Conservation (phyloP, 2,797 vertebrate species). For the Malurus splendens region DNA sequence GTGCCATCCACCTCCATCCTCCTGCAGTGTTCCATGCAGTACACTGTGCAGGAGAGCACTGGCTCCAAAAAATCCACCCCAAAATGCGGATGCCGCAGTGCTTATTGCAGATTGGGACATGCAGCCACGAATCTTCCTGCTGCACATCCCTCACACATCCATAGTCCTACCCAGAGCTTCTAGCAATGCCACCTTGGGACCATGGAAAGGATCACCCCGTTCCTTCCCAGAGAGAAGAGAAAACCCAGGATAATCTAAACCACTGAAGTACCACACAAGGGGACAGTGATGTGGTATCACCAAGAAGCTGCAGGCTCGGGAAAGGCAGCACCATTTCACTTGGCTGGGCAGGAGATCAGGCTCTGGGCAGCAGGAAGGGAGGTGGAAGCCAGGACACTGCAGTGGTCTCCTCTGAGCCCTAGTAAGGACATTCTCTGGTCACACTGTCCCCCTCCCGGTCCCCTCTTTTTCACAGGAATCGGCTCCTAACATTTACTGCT, state of each 20-base stretch:
- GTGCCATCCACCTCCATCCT: not conserved
- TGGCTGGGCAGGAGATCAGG: not conserved
- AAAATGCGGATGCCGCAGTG: rapidly evolving
- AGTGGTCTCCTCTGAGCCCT: not conserved
- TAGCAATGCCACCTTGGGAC: not conserved
- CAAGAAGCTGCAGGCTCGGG: not conserved
- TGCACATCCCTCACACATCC: no score
- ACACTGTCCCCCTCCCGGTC: not conserved
- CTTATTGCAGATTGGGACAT: not conserved
- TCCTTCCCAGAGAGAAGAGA: not conserved
- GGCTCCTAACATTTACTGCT: not conserved
- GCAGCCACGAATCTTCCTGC: not conserved
- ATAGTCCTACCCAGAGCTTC: not conserved
- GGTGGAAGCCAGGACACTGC: not conserved
- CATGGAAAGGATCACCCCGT: not conserved
- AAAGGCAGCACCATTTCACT: not conserved
- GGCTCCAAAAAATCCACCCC: not conserved
- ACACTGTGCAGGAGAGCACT: rapidly evolving
- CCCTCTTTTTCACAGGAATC: not conserved
- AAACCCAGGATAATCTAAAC: not conserved
- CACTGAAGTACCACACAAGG: rapidly evolving
- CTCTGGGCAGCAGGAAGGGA: not conserved
- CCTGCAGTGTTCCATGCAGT: rapidly evolving
- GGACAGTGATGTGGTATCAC: not conserved
- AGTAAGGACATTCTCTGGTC: not conserved